These are phyloP conservation scores for Calcarius lapponicus DNA, from an alignment of 2,797 vertebrate species.

Conservation along the genomic window DNA sequence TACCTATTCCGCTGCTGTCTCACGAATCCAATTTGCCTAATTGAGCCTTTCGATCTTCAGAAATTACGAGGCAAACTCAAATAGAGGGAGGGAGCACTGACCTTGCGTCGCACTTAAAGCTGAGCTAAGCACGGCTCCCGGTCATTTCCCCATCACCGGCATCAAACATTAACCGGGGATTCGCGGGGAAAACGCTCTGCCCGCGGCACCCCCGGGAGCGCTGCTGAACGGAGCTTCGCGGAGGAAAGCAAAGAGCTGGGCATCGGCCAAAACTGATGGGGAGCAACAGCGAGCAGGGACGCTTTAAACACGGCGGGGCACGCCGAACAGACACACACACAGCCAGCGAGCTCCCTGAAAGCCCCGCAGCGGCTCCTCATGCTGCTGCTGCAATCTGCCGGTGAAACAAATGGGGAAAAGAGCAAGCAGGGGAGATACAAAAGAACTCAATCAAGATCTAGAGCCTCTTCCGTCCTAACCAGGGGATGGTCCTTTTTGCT, in stretches of 20 bases:
- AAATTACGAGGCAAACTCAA: background rate
- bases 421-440: fast-evolving
- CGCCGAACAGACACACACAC: background rate
- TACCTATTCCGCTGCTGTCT: background rate
- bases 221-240: background rate
- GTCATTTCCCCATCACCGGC: background rate
- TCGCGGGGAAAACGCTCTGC: background rate
- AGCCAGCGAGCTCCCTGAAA: background rate
- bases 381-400: background rate
- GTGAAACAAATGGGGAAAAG: fast-evolving
- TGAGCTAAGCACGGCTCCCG: background rate
- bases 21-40: background rate
- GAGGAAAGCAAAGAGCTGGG: background rate
- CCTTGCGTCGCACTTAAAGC: background rate
- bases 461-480: background rate
- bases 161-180: background rate
- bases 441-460: no score
- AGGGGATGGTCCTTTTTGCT: background rate
- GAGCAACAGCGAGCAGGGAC: background rate
- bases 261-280: background rate
- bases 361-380: background rate
- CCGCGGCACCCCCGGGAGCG: background rate
- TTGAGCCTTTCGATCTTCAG: background rate
- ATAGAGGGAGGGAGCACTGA: background rate
- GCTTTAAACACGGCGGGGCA: background rate